Conservation (phyloP, 2,888 invertebrate species). For the Carterocephalus palaemon region DNA sequence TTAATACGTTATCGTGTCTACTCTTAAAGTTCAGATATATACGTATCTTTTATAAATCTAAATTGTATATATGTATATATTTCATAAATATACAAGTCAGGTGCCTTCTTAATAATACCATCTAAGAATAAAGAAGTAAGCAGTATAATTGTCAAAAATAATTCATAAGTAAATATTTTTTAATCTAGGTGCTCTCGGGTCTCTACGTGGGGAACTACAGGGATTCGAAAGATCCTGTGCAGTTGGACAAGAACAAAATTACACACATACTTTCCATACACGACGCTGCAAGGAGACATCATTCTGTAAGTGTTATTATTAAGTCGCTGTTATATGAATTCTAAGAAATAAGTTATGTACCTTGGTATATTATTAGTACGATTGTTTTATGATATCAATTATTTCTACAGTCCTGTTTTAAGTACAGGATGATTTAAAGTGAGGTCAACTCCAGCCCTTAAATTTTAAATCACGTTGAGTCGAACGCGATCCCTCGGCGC, state of each 20-base stretch:
- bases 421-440: slow-evolving; percentile 3
- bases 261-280: slow-evolving; percentile 97
- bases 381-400: too few species aligned
- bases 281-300: slow-evolving; percentile 92
- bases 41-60: too few species aligned
- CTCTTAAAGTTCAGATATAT: too few species aligned
- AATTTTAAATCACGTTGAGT: slow-evolving; percentile 21
- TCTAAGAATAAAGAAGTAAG: neutral
- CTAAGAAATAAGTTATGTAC: too few species aligned
- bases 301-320: slow-evolving; percentile 91
- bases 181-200: slow-evolving; percentile 90
- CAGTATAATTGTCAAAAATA: too few species aligned
- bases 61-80: too few species aligned
- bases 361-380: too few species aligned
- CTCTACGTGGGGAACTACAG: slow-evolving; percentile 97
- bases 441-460: slow-evolving; percentile 4
- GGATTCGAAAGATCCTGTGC: slow-evolving; percentile 94
- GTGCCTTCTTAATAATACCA: neutral
- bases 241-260: slow-evolving; percentile 92
- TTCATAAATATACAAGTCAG: too few species aligned
- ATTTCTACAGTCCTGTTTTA: neutral
- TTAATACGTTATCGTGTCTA: too few species aligned
- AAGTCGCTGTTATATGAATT: too few species aligned
- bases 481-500: slow-evolving; percentile 13
- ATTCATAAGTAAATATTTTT: slow-evolving; percentile 19